These are phyloP conservation scores for Artibeus lituratus DNA, from an alignment of 2,797 vertebrate species.

Conservation along the genomic window DNA sequence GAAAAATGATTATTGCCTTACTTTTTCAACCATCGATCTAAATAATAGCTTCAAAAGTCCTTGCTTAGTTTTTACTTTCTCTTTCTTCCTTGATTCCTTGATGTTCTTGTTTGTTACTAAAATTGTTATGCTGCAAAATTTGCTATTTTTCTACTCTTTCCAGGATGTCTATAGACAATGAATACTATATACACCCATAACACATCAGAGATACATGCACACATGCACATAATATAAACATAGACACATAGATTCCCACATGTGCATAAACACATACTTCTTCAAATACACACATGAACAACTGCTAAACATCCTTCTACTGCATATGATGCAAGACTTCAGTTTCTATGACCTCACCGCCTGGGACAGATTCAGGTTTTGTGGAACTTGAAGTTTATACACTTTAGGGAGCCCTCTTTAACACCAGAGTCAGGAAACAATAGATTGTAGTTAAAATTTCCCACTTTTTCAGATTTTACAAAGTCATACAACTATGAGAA, in stretches of 20 bases:
- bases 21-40: not conserved
- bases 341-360: not conserved
- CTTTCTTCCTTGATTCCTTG: not conserved
- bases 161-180: not conserved
- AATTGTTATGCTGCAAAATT: constrained; percentile 19
- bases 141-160: not conserved
- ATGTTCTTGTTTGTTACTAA: not conserved
- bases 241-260: not conserved
- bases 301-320: not conserved
- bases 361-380: not conserved
- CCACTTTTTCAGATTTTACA: not conserved
- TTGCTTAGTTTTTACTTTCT: not conserved
- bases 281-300: not conserved
- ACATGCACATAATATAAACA: not conserved
- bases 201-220: not conserved
- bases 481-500: not conserved
- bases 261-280: not conserved
- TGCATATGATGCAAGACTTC: not conserved
- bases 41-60: not conserved
- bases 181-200: not conserved
- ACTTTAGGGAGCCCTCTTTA: not conserved
- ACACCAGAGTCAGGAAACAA: not conserved
- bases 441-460: not conserved
- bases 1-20: constrained; percentile 17
- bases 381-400: not conserved